phyloP scores from a whole-genome alignment of 2,113 vertebrate species.

The Strix uralensis region DNA sequence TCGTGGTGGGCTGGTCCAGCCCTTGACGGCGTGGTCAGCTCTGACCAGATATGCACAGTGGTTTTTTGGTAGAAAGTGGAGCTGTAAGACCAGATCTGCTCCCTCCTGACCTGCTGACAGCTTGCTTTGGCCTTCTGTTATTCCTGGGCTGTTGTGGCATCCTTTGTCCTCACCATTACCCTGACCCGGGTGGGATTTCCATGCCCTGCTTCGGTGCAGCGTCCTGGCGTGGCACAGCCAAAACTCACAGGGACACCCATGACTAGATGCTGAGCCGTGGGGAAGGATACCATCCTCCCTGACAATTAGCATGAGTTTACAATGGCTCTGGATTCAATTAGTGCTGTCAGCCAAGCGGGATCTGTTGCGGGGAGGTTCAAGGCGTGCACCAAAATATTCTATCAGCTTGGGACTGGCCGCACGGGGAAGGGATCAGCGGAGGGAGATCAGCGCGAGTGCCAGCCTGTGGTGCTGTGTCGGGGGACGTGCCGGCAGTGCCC shows the following conservation, averaged over 20 bases:
- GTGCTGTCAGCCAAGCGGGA: background rate
- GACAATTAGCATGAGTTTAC: background rate
- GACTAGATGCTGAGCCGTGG: fast-evolving
- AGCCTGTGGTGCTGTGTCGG: background rate
- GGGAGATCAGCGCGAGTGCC: background rate
- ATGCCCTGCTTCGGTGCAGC: background rate
- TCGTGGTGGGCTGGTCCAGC: background rate
- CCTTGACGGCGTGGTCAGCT: fast-evolving
- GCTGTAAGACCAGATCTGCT: background rate
- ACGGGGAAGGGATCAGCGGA: fast-evolving
- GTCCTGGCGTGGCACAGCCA: fast-evolving
- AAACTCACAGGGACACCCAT: background rate
- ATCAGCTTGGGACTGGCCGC: fast-evolving
- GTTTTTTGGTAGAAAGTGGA: background rate
- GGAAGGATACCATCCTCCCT: background rate
- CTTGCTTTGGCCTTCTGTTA: background rate
- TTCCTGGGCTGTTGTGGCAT: background rate
- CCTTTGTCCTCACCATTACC: background rate
- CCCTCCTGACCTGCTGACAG: background rate
- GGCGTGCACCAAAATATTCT: background rate
- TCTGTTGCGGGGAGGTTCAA: background rate
- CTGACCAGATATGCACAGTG: background rate
- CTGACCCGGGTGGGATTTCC: background rate
- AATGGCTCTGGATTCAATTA: background rate
- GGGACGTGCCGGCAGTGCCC: background rate